Conservation (phyloP, 2,797 vertebrate species). For the Lithobates pipiens region DNA sequence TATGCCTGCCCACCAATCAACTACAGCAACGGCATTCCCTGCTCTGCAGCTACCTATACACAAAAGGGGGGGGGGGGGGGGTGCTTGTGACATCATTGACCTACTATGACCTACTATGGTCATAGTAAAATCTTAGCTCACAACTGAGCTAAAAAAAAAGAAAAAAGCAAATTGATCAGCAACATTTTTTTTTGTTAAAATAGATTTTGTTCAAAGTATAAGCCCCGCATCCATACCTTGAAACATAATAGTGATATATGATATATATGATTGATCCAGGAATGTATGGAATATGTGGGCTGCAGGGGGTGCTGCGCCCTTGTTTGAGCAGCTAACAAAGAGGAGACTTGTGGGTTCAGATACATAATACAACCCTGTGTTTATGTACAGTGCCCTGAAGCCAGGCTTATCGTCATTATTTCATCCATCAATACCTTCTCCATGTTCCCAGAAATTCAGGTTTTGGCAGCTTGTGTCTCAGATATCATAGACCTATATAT, state of each 20-base stretch:
- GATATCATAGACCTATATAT: background rate
- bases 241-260: background rate
- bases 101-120: too few species aligned
- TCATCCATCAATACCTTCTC: conserved; percentile 42
- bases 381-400: conserved; percentile 41
- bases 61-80: too few species aligned
- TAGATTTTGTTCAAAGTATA: too few species aligned
- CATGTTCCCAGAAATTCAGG: conserved; percentile 29
- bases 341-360: conserved; percentile 9
- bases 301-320: conserved; percentile 49
- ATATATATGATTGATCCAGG: background rate
- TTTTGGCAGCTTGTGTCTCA: conserved; percentile 33
- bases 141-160: too few species aligned
- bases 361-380: conserved; percentile 38
- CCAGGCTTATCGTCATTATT: conserved; percentile 45
- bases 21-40: too few species aligned
- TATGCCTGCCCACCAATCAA: too few species aligned
- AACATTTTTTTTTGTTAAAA: too few species aligned
- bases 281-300: background rate
- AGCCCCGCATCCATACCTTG: too few species aligned
- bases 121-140: too few species aligned
- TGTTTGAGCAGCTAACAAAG: background rate
- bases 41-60: too few species aligned
- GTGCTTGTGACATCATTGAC: too few species aligned
- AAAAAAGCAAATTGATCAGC: too few species aligned